Evolutionary conservation across 2,888 invertebrate species (phyloP).

Genomic region (Orthosia gracilis): DNA sequence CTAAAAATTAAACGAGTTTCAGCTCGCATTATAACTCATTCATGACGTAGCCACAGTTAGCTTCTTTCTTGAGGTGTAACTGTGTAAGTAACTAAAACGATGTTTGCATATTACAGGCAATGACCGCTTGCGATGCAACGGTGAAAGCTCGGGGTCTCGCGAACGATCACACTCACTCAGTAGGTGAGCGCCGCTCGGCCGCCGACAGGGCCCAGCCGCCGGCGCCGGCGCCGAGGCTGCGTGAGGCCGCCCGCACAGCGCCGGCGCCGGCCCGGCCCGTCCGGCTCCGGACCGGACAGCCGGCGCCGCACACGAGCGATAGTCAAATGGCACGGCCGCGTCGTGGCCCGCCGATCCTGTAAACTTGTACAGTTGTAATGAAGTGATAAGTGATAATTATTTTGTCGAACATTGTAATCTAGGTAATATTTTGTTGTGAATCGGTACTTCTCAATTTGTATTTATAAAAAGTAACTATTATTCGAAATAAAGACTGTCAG

Average conservation of each 20-base stretch:
- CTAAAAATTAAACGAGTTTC: slow-evolving; percentile 28
- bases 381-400: slow-evolving; percentile 90
- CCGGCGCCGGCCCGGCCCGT: slow-evolving; percentile 47
- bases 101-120: slow-evolving; percentile 78
- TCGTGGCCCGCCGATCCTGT: slow-evolving; percentile 62
- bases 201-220: slow-evolving; percentile 65
- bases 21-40: slow-evolving; percentile 44
- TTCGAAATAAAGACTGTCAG: slow-evolving; percentile 90
- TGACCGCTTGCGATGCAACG: slow-evolving; percentile 86
- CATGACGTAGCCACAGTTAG: slow-evolving; percentile 12
- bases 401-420: slow-evolving; percentile 88
- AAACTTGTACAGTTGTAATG: slow-evolving; percentile 84
- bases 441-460: slow-evolving; percentile 91
- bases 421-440: slow-evolving; percentile 90
- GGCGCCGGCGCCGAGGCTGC: slow-evolving; percentile 9
- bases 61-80: background rate
- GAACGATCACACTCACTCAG: slow-evolving; percentile 92
- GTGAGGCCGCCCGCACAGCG: background rate
- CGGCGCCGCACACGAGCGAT: slow-evolving; percentile 54
- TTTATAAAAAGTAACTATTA: slow-evolving; percentile 89
- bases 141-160: slow-evolving; percentile 82
- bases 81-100: slow-evolving; percentile 4
- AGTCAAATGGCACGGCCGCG: slow-evolving; percentile 60
- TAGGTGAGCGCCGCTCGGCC: slow-evolving; percentile 91
- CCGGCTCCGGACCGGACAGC: slow-evolving; percentile 40